Evolutionary conservation across 2,797 vertebrate species (phyloP).

Genomic region (Florisuga fusca): DNA sequence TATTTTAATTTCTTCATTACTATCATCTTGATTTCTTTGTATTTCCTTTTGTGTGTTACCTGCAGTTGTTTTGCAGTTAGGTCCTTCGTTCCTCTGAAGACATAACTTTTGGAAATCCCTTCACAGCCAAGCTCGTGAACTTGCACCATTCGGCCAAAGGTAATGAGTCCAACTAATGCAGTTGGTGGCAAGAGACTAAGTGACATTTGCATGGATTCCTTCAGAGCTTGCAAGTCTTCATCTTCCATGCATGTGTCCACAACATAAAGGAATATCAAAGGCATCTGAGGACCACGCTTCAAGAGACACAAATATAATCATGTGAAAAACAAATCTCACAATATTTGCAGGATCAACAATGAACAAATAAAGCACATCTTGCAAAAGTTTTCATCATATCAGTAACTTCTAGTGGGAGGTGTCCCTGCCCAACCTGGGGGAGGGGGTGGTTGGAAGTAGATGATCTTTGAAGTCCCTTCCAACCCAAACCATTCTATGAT

Average conservation of each 20-base stretch:
- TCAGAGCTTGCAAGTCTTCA: constrained; percentile 95
- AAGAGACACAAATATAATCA: constrained; percentile 23
- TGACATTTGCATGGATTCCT: constrained; percentile 98
- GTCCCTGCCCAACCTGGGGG: no score
- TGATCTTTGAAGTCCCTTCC: no score
- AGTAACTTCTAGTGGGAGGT: neutral
- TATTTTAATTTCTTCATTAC: neutral
- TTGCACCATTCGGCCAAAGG: constrained; percentile 97
- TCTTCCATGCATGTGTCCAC: constrained; percentile 99
- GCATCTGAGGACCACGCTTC: constrained; percentile 96
- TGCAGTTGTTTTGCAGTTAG: constrained; percentile 93
- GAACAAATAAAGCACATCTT: neutral
- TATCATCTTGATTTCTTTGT: neutral
- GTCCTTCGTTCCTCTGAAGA: constrained; percentile 96
- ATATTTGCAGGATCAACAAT: neutral
- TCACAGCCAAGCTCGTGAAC: constrained; percentile 97
- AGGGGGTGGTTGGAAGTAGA: no score
- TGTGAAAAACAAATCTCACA: neutral
- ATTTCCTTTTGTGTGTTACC: constrained; percentile 71
- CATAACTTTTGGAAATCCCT: constrained; percentile 97
- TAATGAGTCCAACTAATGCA: constrained; percentile 94
- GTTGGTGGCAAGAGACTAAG: constrained; percentile 93
- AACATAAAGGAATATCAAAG: constrained; percentile 95
- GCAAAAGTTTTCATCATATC: neutral
- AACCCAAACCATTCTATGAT: no score